These are phyloP conservation scores for Paragorgia papillata DNA, from an alignment of 92 coral and sea anemone species.

Conservation along the genomic window DNA sequence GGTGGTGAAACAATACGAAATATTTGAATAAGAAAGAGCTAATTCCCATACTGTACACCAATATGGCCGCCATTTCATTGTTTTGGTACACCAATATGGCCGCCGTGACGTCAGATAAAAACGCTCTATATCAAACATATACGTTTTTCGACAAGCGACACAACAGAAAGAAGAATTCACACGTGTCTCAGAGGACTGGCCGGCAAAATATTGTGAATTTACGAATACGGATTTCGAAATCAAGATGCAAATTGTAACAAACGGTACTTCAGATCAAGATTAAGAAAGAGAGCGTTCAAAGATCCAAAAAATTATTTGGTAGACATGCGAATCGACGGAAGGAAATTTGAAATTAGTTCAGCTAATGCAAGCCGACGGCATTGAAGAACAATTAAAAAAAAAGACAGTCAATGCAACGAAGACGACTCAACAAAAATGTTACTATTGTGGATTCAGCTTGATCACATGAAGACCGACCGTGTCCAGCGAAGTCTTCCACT, in stretches of 20 bases:
- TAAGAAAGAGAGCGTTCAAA: slow-evolving; percentile 27
- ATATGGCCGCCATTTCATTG: too few species aligned
- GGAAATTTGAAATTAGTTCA: slow-evolving; percentile 12
- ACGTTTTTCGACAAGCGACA: slow-evolving; percentile 6
- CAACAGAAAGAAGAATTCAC: slow-evolving; percentile 41
- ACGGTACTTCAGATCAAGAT: slow-evolving; percentile 25
- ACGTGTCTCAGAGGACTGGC: slow-evolving; percentile 34
- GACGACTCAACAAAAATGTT: slow-evolving; percentile 5
- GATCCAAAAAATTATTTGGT: slow-evolving; percentile 5
- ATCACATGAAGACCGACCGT: slow-evolving; percentile 33
- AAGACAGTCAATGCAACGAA: neutral
- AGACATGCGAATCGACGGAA: slow-evolving; percentile 10
- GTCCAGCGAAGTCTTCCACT: slow-evolving; percentile 30
- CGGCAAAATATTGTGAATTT: neutral
- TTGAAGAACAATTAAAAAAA: neutral
- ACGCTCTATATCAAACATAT: neutral
- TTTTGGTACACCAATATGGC: too few species aligned
- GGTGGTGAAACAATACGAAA: too few species aligned
- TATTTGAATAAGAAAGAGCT: too few species aligned
- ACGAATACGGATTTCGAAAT: slow-evolving; percentile 21
- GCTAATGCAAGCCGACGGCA: slow-evolving; percentile 7
- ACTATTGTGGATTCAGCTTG: slow-evolving; percentile 24
- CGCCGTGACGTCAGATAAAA: too few species aligned
- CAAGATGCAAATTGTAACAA: slow-evolving; percentile 29
- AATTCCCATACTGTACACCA: too few species aligned